Percentiles rank a stretch among this genome's conserved stretches.
These are phyloP conservation scores for Solenopsis fugax DNA, from an alignment of 1,140 invertebrate species.

Conservation along the genomic window DNA sequence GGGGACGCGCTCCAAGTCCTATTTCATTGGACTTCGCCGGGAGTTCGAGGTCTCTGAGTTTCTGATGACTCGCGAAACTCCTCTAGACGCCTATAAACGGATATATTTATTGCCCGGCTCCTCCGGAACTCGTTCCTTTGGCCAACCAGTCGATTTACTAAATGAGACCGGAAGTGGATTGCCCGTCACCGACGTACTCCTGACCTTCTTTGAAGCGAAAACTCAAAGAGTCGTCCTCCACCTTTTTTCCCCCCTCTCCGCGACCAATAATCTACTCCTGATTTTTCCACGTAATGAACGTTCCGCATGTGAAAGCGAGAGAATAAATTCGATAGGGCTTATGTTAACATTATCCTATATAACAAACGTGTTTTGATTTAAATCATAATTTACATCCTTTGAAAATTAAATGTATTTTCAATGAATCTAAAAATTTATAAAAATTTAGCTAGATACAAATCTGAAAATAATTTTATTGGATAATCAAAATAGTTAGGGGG, in stretches of 20 bases:
- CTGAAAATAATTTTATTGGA: not conserved
- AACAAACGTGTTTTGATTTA: not conserved
- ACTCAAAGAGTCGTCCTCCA: slow-evolving; percentile 51
- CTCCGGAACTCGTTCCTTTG: slow-evolving; percentile 64
- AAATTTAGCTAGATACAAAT: not conserved
- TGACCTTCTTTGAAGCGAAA: slow-evolving; percentile 62
- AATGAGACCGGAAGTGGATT: slow-evolving; percentile 74
- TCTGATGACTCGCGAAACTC: slow-evolving; percentile 74
- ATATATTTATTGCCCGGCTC: slow-evolving; percentile 73
- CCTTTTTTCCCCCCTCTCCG: not conserved
- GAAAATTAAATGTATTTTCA: too few species aligned
- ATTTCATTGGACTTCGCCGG: slow-evolving; percentile 66
- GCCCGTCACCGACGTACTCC: slow-evolving; percentile 65
- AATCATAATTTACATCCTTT: not conserved
- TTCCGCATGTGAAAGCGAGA: not conserved
- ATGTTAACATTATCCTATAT: not conserved
- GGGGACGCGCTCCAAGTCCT: slow-evolving; percentile 48
- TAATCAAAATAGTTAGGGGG: too few species aligned
- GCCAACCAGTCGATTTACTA: slow-evolving; percentile 70
- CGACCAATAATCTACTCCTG: not conserved
- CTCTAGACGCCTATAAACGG: slow-evolving; percentile 72
- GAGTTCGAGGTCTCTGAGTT: slow-evolving; percentile 67
- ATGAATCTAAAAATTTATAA: too few species aligned
- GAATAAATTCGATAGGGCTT: slow-evolving; percentile 12
- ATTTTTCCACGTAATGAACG: not conserved